Evolutionary conservation across 2,888 invertebrate genomes (phyloP), one percentile per base, ranked within the genome.

Genomic region (Spicauda simplicius): DNA sequence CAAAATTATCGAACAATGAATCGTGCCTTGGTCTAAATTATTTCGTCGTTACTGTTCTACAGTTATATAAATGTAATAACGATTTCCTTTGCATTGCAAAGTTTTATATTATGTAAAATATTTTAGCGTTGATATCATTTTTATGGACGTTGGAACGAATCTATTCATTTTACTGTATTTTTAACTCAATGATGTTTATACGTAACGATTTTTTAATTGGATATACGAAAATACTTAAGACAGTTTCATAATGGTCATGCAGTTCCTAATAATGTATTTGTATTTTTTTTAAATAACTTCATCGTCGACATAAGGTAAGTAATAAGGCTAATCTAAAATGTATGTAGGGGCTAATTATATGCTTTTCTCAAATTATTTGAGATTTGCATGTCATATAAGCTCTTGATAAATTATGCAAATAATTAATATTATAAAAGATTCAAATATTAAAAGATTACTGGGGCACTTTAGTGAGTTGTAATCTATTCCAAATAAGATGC

Each of bases 1-100:
- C 68, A 68, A 70, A 72, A 71, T 72, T 71, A 70, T 64, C 55
- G 52, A 64, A 57, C 57, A 67, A 61, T 67, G 30, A 19, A 50
- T 50, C 25, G 20, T 61, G 33, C 33, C 14, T 61, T 50, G 55
- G 14, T 61, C 50, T 19, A 61, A 61, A 54, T 66, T 58, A 5
- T 25, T 25, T 25, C 25, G 25, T 4, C 25, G 50, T 68, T 56
- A 41, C 41, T 41, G 41, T 41, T 30, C 25, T 20, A 19, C 19
- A 19, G 18, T 61, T 53, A 61, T 41, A 7, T 16, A 16, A 48
- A 48, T 16, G 16, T 48, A 5, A 16, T 48, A 14, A 5, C 16
- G 48, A 16, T 48, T 48, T 48, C 5, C n/a, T 48, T 48, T 11
- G 18, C 14, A 56, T 33, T 20, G 30, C 10, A n/a, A 20, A 33